phyloP scores from a whole-genome alignment of 2,888 invertebrate genomes.

The Oscheius sp. region DNA sequence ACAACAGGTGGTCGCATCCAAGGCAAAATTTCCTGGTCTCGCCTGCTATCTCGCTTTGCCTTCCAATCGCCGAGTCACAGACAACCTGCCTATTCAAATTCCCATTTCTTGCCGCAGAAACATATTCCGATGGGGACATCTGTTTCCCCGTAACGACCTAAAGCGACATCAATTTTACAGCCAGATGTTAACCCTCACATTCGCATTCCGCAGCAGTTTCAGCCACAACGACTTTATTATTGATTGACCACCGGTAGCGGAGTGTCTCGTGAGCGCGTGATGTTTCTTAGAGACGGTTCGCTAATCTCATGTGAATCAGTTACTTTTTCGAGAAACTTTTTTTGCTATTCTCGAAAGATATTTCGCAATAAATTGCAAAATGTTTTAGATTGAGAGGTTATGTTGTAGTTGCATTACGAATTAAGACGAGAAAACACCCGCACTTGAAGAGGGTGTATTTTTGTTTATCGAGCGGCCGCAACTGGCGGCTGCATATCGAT shows the following conservation, averaged over 20 bases:
- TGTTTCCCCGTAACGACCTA: constrained; percentile 14
- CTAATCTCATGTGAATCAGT: no score
- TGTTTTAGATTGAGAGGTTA: neutral
- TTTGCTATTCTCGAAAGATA: neutral
- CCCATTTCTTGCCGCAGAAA: neutral
- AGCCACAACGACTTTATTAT: neutral
- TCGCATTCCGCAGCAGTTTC: constrained; percentile 14
- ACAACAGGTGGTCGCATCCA: constrained; percentile 12
- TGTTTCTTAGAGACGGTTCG: no score
- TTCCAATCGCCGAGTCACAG: neutral
- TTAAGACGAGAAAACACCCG: constrained; percentile 13
- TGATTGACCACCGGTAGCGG: neutral
- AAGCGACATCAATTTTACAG: constrained; percentile 23
- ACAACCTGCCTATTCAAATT: neutral
- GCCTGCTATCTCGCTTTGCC: no score
- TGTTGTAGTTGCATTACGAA: neutral
- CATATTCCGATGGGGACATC: constrained; percentile 5
- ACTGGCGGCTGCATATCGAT: constrained; percentile 34
- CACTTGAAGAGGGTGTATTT: constrained; percentile 26
- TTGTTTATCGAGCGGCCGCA: constrained; percentile 33
- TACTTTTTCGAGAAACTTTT: no score
- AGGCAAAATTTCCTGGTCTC: constrained; percentile 6
- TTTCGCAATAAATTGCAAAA: no score
- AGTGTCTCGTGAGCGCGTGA: neutral
- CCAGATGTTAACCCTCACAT: constrained; percentile 24